Conservation (phyloP, 2,113 vertebrate genomes). For the Rhea pennata region DNA sequence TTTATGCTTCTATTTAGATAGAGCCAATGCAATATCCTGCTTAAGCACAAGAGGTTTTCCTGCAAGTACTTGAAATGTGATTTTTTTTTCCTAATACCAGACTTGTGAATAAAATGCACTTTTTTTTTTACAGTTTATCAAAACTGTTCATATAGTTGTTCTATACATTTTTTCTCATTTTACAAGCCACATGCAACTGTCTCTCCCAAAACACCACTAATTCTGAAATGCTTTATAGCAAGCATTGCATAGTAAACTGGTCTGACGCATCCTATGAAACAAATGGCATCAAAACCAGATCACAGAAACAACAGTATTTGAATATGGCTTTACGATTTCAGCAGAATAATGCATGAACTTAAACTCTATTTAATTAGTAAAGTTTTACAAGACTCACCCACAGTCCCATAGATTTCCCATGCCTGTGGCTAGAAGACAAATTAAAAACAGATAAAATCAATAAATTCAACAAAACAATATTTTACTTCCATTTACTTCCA, state of each 20-base stretch:
- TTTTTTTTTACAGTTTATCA: background rate
- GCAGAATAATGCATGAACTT: background rate
- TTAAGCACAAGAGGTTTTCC: background rate
- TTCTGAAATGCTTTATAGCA: constrained; percentile 67
- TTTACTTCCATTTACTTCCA: background rate
- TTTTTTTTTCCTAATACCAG: background rate
- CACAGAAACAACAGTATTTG: background rate
- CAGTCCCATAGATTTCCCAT: constrained; percentile 45
- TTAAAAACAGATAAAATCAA: too few species aligned
- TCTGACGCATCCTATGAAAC: background rate
- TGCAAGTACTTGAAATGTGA: background rate
- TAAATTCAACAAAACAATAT: constrained; percentile 44
- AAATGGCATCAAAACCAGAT: background rate
- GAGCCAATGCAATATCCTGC: background rate
- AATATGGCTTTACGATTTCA: background rate
- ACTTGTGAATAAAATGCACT: background rate
- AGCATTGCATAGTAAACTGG: constrained; percentile 29
- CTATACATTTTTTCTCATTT: constrained; percentile 22
- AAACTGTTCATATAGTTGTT: constrained; percentile 33
- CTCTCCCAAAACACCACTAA: constrained; percentile 38
- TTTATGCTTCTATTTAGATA: background rate
- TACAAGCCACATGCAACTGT: constrained; percentile 34
- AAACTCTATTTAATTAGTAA: background rate
- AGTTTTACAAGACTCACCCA: constrained; percentile 31
- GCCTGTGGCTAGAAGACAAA: constrained; percentile 49